phyloP scores from a whole-genome alignment of 2,113 vertebrate genomes.

The Chitala chitala region DNA sequence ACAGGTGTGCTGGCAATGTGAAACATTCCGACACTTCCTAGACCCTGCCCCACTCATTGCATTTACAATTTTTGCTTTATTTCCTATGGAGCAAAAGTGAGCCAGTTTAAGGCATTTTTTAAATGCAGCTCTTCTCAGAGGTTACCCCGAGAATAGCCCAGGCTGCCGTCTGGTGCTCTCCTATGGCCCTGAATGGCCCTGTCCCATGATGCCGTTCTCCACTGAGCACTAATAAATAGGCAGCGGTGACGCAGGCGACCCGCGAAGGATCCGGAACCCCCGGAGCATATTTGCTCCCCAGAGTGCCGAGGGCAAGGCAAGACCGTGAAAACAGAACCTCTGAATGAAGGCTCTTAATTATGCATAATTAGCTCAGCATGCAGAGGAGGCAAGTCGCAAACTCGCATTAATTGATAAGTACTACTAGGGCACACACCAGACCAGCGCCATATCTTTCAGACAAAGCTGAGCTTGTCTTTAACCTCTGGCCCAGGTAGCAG shows the following conservation, averaged over 20 bases:
- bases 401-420: background rate
- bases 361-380: background rate
- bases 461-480: too few species aligned
- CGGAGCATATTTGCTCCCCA: background rate
- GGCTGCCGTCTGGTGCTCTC: background rate
- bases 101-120: background rate
- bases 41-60: too few species aligned
- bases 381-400: background rate
- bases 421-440: background rate
- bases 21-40: too few species aligned
- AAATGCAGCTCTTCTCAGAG: background rate
- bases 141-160: background rate
- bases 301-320: background rate
- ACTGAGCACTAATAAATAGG: background rate
- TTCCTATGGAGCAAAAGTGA: background rate
- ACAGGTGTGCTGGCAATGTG: background rate
- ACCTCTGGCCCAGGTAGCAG: too few species aligned
- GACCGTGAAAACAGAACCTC: background rate
- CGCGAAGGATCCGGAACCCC: background rate
- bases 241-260: background rate
- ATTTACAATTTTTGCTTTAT: too few species aligned
- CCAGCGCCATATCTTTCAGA: background rate
- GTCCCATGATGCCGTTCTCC: background rate
- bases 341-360: slow-evolving; percentile 10
- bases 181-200: background rate